Percentiles rank a stretch among this genome's conserved stretches.
Evolutionary conservation across 2,113 vertebrate genomes (phyloP).

Genomic region (Ptychochromis oligacanthus): DNA sequence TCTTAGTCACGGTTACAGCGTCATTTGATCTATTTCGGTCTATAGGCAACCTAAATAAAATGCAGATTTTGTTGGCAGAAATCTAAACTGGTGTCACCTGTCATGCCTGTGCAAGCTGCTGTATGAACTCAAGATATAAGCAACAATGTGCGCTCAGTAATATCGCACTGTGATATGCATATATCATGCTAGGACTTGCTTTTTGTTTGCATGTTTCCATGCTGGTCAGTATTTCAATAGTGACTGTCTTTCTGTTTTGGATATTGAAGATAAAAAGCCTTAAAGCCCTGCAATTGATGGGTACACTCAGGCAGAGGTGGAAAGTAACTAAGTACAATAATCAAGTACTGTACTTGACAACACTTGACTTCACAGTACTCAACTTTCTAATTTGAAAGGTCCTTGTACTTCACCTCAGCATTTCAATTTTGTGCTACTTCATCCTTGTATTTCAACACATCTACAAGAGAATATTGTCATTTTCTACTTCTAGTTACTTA

Average conservation of each 20-base stretch:
- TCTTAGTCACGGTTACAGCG: conserved; percentile 34
- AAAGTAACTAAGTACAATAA: neutral
- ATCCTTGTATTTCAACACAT: neutral
- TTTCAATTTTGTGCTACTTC: neutral
- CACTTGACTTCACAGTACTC: neutral
- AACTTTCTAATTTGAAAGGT: neutral
- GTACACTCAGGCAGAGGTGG: neutral
- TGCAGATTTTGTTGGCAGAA: neutral
- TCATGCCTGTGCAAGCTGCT: neutral
- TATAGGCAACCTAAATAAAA: conserved; percentile 1
- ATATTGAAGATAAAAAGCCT: neutral
- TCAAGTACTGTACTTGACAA: conserved; percentile 10
- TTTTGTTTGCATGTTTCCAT: neutral
- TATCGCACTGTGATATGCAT: neutral
- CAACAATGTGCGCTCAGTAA: neutral
- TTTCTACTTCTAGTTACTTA: no score
- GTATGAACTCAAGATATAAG: neutral
- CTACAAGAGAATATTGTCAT: neutral
- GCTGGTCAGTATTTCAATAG: neutral
- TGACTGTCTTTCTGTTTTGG: neutral
- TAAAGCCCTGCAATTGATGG: neutral
- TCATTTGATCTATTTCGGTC: conserved; percentile 6
- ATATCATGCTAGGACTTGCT: neutral
- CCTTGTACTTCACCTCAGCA: neutral
- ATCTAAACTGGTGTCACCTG: neutral